Percentiles rank a stretch among this genome's conserved stretches.
phyloP scores from a whole-genome alignment of 2,797 vertebrate species.

The Tolypeutes matacus region DNA sequence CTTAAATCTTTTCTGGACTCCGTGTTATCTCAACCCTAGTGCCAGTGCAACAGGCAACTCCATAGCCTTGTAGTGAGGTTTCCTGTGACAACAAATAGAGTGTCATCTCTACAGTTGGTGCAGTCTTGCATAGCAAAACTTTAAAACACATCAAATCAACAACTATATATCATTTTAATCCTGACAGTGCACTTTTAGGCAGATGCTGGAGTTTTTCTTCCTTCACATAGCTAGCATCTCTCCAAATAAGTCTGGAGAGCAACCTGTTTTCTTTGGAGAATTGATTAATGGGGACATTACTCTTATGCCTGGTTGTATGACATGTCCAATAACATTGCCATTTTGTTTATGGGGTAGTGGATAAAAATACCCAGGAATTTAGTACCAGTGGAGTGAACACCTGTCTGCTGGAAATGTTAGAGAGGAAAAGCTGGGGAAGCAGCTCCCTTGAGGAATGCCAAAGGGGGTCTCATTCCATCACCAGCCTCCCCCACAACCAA shows the following conservation, averaged over 20 bases:
- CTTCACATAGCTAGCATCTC: slow-evolving; percentile 75
- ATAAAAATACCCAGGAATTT: slow-evolving; percentile 87
- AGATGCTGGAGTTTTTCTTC: slow-evolving; percentile 60
- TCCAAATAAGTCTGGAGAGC: slow-evolving; percentile 74
- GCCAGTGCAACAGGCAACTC: not conserved
- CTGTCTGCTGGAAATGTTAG: slow-evolving; percentile 82
- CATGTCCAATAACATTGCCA: slow-evolving; percentile 81
- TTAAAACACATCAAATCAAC: not conserved
- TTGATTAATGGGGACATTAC: slow-evolving; percentile 83
- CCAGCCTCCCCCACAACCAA: not conserved
- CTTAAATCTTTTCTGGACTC: not conserved
- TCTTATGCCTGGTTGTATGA: slow-evolving; percentile 75
- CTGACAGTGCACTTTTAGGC: slow-evolving; percentile 27
- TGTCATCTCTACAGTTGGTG: not conserved
- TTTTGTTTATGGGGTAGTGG: slow-evolving; percentile 81
- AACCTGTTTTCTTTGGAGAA: slow-evolving; percentile 80
- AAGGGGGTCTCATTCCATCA: not conserved
- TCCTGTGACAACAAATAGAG: not conserved
- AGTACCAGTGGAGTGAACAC: slow-evolving; percentile 77
- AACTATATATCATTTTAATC: slow-evolving; percentile 29
- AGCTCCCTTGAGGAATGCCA: slow-evolving; percentile 21
- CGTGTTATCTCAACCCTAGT: not conserved
- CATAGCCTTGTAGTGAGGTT: not conserved
- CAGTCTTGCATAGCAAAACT: not conserved
- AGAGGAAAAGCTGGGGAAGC: slow-evolving; percentile 55